These are phyloP conservation scores for Plusia festucae DNA, from an alignment of 2,888 invertebrate species.

Conservation along the genomic window DNA sequence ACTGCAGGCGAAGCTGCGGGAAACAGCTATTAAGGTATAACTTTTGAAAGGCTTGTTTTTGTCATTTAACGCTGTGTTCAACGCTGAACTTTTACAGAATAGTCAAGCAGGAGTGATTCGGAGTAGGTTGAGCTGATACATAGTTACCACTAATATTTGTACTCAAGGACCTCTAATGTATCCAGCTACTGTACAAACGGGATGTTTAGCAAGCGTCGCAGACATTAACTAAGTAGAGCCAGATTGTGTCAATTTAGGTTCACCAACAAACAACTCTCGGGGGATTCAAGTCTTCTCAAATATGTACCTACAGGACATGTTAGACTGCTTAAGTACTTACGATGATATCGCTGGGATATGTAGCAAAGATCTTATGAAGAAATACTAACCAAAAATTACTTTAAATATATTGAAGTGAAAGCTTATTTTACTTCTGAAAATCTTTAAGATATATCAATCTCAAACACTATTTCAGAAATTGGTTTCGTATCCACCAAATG, in stretches of 20 bases:
- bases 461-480: too few species aligned
- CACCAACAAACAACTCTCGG: neutral
- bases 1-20: too few species aligned
- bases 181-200: neutral
- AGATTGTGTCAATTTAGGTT: slow-evolving; percentile 8
- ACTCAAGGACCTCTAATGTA: neutral
- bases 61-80: too few species aligned
- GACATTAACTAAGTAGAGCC: neutral
- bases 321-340: neutral
- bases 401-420: too few species aligned
- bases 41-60: neutral
- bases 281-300: neutral
- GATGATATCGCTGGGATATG: too few species aligned
- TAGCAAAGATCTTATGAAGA: too few species aligned
- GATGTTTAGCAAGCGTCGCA: neutral
- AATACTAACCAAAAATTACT: too few species aligned
- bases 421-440: too few species aligned
- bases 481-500: too few species aligned
- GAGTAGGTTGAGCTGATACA: neutral
- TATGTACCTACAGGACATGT: neutral
- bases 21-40: neutral
- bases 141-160: neutral
- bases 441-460: too few species aligned
- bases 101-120: neutral
- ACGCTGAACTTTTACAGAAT: neutral